Percentiles rank a stretch among this genome's conserved stretches.
phyloP scores from a whole-genome alignment of 2,888 invertebrate genomes.

The Spialia ferax region DNA sequence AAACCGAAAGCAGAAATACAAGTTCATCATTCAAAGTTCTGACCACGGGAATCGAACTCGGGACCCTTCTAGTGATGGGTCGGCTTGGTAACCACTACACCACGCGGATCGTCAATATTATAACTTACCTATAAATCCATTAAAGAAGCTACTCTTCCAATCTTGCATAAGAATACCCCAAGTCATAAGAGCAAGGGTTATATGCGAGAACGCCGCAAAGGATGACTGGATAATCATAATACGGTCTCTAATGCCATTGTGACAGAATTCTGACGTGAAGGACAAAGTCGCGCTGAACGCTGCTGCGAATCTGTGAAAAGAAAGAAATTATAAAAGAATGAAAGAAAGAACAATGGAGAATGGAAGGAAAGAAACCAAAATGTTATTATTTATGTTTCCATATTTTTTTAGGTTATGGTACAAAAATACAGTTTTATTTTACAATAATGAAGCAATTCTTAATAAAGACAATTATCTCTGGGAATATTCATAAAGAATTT shows the following conservation, averaged over 20 bases:
- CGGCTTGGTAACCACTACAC: no score
- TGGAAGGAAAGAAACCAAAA: not conserved
- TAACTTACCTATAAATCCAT: slow-evolving; percentile 52
- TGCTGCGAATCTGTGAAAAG: slow-evolving; percentile 51
- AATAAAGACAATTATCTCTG: no score
- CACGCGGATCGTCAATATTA: no score
- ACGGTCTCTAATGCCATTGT: slow-evolving; percentile 54
- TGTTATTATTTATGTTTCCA: no score
- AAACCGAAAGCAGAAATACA: no score
- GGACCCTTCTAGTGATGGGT: no score
- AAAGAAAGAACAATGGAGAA: not conserved
- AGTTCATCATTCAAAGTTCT: no score
- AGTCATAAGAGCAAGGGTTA: slow-evolving; percentile 50
- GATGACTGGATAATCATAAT: slow-evolving; percentile 54
- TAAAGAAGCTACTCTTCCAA: slow-evolving; percentile 51
- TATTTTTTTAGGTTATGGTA: no score
- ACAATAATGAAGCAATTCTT: no score
- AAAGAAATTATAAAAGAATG: not conserved
- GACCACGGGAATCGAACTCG: no score
- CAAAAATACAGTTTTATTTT: no score
- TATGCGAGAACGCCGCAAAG: slow-evolving; percentile 49
- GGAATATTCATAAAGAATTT: no score
- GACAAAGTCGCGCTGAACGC: slow-evolving; percentile 53
- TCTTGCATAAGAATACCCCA: slow-evolving; percentile 53
- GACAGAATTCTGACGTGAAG: slow-evolving; percentile 55